Conservation (phyloP, 2,888 invertebrate species). For the Patella caerulea region DNA sequence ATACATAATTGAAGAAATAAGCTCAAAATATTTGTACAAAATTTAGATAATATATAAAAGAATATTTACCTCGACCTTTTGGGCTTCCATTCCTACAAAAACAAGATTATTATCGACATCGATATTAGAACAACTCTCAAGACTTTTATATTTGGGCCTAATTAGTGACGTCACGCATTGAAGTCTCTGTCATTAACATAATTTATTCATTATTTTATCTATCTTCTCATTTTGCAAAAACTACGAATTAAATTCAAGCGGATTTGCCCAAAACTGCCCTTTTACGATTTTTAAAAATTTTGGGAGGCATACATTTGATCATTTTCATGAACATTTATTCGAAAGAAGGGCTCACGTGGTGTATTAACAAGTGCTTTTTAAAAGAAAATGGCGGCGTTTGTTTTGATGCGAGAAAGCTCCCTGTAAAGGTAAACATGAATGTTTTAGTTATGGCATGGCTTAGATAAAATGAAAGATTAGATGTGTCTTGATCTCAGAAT, state of each 20-base stretch:
- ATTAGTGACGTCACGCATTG: slow-evolving; percentile 68
- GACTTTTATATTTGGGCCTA: slow-evolving; percentile 66
- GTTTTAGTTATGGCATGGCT: too few species aligned
- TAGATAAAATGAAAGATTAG: too few species aligned
- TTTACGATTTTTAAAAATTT: slow-evolving; percentile 5
- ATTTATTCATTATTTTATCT: slow-evolving; percentile 45
- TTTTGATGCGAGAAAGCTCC: neutral
- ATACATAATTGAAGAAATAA: slow-evolving; percentile 27
- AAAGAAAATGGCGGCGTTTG: slow-evolving; percentile 8
- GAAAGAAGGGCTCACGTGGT: neutral
- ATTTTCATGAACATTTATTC: neutral
- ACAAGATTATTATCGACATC: slow-evolving; percentile 47
- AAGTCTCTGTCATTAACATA: slow-evolving; percentile 65
- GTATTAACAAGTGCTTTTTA: neutral
- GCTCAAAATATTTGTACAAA: slow-evolving; percentile 21
- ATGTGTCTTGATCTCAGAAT: too few species aligned
- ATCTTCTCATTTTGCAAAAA: slow-evolving; percentile 1
- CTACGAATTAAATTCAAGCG: neutral
- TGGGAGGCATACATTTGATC: neutral
- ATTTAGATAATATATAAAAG: slow-evolving; percentile 21
- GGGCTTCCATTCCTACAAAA: slow-evolving; percentile 56
- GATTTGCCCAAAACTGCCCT: neutral
- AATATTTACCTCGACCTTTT: slow-evolving; percentile 57
- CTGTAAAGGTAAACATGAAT: too few species aligned
- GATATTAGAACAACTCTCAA: slow-evolving; percentile 43